These are phyloP conservation scores for Cephalotes varians DNA, from an alignment of 2,888 invertebrate species.

Conservation along the genomic window DNA sequence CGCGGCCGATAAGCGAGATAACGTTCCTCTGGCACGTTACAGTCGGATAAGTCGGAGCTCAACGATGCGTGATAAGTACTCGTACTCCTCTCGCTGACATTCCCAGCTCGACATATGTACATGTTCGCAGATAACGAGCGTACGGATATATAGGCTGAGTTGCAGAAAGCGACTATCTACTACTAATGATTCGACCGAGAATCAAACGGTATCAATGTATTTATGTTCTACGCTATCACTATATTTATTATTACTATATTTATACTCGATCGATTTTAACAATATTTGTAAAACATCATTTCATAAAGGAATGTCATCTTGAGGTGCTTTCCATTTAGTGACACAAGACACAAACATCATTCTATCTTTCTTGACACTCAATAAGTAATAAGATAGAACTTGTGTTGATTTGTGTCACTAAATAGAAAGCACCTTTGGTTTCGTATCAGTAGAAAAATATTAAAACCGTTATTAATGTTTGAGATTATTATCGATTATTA, in stretches of 20 bases:
- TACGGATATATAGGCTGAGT: constrained; percentile 2
- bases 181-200: constrained; percentile 17
- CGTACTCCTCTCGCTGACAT: constrained; percentile 19
- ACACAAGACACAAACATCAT: no score
- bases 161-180: constrained; percentile 36
- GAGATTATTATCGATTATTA: not conserved
- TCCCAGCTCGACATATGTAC: constrained; percentile 4
- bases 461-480: not conserved
- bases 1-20: constrained; percentile 60
- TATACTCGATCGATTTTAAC: constrained; percentile 6
- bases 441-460: not conserved
- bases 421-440: no score
- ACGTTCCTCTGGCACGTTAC: constrained; percentile 43
- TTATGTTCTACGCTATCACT: no score
- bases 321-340: no score
- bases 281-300: constrained; percentile 2
- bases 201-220: constrained; percentile 26
- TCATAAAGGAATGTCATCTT: not conserved
- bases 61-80: constrained; percentile 55
- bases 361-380: no score
- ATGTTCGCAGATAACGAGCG: constrained; percentile 30
- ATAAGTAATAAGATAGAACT: no score
- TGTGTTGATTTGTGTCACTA: no score
- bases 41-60: constrained; percentile 49
- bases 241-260: no score